These are phyloP conservation scores for Narcine bancroftii DNA, from an alignment of 2,113 vertebrate species.

Conservation along the genomic window DNA sequence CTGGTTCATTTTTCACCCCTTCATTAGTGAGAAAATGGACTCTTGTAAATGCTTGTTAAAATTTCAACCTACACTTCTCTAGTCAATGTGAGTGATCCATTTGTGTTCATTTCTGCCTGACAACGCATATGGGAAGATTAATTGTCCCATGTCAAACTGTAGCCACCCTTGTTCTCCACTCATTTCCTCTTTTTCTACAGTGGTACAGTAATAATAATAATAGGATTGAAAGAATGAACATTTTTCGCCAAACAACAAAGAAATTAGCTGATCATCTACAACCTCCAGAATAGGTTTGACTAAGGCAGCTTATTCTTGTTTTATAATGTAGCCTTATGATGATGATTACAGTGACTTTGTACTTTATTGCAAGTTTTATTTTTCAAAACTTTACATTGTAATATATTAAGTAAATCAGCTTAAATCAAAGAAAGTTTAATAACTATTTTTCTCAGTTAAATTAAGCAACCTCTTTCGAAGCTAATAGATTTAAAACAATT, in stretches of 20 bases:
- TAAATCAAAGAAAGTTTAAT: neutral
- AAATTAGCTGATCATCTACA: neutral
- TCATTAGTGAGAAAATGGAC: conserved; percentile 99
- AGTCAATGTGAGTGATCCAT: conserved; percentile 99
- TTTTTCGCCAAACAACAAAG: conserved; percentile 13
- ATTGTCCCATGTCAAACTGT: conserved; percentile 98
- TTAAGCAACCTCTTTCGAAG: neutral
- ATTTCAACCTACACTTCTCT: conserved; percentile 97
- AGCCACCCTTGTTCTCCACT: conserved; percentile 96
- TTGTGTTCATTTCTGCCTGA: conserved; percentile 99
- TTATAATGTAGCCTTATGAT: conserved; percentile 4
- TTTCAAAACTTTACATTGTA: neutral
- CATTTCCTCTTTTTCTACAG: conserved; percentile 92
- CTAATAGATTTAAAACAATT: neutral
- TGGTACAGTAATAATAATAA: conserved; percentile 96
- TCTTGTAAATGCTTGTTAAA: conserved; percentile 99
- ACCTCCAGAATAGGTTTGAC: neutral
- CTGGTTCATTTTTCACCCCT: conserved; percentile 96
- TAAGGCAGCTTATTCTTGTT: conserved; percentile 16
- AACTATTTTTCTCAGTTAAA: conserved; percentile 18
- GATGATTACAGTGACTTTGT: neutral
- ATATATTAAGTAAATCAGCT: neutral
- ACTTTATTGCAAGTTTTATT: neutral
- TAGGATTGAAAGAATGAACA: conserved; percentile 76
- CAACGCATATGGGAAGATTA: conserved; percentile 99